Evolutionary conservation across 2,888 invertebrate genomes (phyloP), one percentile per base, ranked within the genome.

Genomic region (Onthophagus sagittarius): DNA sequence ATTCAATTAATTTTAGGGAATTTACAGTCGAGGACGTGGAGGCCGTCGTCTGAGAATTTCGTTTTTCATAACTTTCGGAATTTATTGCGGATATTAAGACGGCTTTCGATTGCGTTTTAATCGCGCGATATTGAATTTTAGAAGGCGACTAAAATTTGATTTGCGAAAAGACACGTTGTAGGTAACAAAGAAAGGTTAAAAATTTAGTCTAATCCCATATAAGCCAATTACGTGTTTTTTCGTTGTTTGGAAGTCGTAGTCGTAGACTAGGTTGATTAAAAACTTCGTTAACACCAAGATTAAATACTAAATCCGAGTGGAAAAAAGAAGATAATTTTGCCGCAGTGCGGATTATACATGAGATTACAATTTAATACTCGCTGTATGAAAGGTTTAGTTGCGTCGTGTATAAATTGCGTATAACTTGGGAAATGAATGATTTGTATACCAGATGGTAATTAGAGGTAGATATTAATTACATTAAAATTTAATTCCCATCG

Each of bases 1-100:
- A 67, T 67, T 67, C 67, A 67, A 67, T 67, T 67, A 67, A 67
- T 67, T 67, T 67, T 32, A 32, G 67, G 23, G 32, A 67, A 67
- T 67, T 67, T 67, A 67, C 67, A 67, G 23, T 23, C 67, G 15
- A 23, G 32, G 32, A 67, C 67, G 67, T 13, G 23, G 23, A 23
- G 32, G n/a, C 67, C 32, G 67, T 67, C 67, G 67, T 32, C 31
- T 23, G 31, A 31, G 67, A 67, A 67, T 67, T 67, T 67, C 67
- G n/a, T 67, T 67, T 67, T 64, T 15, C 14, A 23, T 23, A 64
- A 64, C 64, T 64, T 64, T 67, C 13, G 23, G 31, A 0, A 53
- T 53, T 53, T 53, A 53, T 53, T 53, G 39, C 39, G 1, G 39
- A 53, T 53, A 53, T 53, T 53, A 53, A 53, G 39, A 11, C 39